Evolutionary conservation across 2,113 vertebrate genomes (phyloP), one percentile per base, ranked within the genome.

Genomic region (Malurus melanocephalus): DNA sequence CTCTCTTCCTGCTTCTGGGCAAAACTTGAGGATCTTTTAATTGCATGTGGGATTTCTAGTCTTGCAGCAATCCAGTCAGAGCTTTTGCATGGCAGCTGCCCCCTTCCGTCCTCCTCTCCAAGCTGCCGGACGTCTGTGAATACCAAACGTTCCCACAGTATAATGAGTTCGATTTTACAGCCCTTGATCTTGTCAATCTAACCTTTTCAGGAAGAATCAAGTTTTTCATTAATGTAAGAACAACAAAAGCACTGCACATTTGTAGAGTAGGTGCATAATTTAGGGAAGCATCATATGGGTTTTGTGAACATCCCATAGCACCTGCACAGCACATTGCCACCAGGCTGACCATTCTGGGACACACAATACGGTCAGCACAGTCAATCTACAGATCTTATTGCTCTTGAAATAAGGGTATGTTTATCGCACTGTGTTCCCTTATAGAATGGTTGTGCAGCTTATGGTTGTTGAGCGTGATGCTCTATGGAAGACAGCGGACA

Each of bases 101-200:
- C 27, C 48, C 45, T 85, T 64, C 23, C 1, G 8, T 82, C 30
- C 48, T 40, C 67, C 55, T 66, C 60, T 60, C 48, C 35, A 66
- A 32, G 68, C 64, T 85, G 64, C 79, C 30, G 52, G 68, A 55
- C 52, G 48, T 64, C 72, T 86, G 3, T 83, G 88, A 89, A 83
- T 80, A 76, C 82, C 82, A 92, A 93, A 76, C 4, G 1, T 68
- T 89, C 20, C 67, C 80, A 62, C 65, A 45, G 73, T n/a, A 22
- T 55, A 91, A 69, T 1, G 0, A 88, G 85, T 62, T 77, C 7
- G 8, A 32, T 91, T 85, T 91, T 66, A 85, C 55, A 89, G 55
- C 79, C 43, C 68, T 55, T 56, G 60, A 90, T 89, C 80, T 83
- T 85, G 85, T 77, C 88, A 85, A 43, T 80, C 68, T 59, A 42